Evolutionary conservation across 2,113 vertebrate species (phyloP).

Genomic region (Oxyruncus cristatus): DNA sequence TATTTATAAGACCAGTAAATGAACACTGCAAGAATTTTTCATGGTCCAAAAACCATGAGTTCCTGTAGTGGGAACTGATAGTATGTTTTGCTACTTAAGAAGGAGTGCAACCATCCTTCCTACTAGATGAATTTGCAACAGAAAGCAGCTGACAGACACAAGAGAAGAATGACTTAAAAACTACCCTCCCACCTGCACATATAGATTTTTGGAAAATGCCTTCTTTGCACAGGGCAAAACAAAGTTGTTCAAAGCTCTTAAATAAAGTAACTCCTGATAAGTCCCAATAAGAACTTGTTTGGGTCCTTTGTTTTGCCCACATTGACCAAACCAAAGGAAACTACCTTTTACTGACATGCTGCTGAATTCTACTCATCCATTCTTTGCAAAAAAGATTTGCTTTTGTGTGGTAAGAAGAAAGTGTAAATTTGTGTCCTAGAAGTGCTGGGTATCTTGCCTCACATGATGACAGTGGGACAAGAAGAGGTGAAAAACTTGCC

Average conservation of each 20-base stretch:
- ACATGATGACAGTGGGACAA: neutral
- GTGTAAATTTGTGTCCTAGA: neutral
- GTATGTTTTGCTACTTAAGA: neutral
- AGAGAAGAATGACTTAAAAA: neutral
- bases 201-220: neutral
- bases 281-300: neutral
- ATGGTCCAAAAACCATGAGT: neutral
- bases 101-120: neutral
- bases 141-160: neutral
- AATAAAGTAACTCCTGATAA: neutral
- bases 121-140: neutral
- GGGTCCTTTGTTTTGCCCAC: neutral
- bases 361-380: neutral
- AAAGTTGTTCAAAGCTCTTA: neutral
- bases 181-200: neutral
- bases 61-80: neutral
- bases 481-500: neutral
- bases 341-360: neutral
- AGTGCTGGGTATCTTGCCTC: neutral
- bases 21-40: neutral
- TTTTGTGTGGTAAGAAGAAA: neutral
- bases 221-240: neutral
- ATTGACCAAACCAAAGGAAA: neutral
- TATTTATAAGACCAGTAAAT: neutral
- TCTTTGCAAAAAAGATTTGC: neutral